These are phyloP conservation scores for Sepioteuthis lessoniana DNA, from an alignment of 2,888 invertebrate species.

Conservation along the genomic window DNA sequence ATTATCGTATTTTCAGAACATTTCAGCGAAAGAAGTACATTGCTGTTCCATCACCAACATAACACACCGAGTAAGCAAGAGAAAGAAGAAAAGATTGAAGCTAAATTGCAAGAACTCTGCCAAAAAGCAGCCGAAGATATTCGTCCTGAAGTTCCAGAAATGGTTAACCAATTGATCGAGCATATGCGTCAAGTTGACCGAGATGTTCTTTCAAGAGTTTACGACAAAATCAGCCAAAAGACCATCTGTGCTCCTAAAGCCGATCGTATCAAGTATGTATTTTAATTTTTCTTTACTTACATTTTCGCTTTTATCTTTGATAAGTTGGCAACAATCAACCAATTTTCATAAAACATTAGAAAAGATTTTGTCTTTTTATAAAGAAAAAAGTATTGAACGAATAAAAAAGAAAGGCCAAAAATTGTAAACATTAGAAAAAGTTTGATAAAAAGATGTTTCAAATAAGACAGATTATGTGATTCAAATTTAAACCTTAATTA, in stretches of 20 bases:
- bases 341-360: too few relatives aligned
- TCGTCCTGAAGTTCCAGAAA: conserved; percentile 74
- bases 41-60: conserved; percentile 61
- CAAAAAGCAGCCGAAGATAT: conserved; percentile 70
- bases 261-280: neutral
- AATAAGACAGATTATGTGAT: too few relatives aligned
- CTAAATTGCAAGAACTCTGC: conserved; percentile 65
- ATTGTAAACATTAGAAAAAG: neutral
- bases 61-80: conserved; percentile 50
- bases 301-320: neutral
- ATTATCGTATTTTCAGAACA: neutral
- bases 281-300: neutral
- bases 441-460: too few relatives aligned
- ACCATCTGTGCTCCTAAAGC: neutral
- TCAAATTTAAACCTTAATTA: too few relatives aligned
- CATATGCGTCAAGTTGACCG: conserved; percentile 14
- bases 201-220: neutral
- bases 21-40: conserved; percentile 50
- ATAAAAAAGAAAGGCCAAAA: too few relatives aligned
- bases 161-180: conserved; percentile 74
- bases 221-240: neutral
- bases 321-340: neutral
- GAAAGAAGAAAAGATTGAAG: conserved; percentile 54
- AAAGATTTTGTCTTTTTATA: too few relatives aligned
- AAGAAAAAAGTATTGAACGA: too few relatives aligned